Evolutionary conservation across 2,113 vertebrate species (phyloP).

Genomic region (Laterallus jamaicensis): DNA sequence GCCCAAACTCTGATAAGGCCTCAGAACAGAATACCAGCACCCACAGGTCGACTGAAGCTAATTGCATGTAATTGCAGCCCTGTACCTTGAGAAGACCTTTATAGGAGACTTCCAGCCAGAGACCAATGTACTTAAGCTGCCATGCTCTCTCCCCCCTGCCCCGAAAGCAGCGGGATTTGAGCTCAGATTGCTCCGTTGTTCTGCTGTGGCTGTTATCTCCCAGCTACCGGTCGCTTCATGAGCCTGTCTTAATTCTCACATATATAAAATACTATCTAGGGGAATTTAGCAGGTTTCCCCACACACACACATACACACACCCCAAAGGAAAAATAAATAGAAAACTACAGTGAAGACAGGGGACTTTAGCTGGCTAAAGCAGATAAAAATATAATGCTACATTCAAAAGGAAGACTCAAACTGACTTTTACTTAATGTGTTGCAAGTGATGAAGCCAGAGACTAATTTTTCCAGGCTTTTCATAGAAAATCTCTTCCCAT

Average conservation of each 20-base stretch:
- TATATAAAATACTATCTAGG: not conserved
- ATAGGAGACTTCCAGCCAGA: not conserved
- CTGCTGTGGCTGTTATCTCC: not conserved
- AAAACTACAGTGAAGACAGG: not conserved
- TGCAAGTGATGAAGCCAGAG: not conserved
- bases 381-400: not conserved
- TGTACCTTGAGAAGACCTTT: not conserved
- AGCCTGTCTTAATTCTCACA: not conserved
- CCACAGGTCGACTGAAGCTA: not conserved
- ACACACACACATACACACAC: too few species aligned
- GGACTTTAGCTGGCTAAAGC: not conserved
- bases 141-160: rapidly evolving
- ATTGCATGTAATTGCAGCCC: not conserved
- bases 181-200: not conserved
- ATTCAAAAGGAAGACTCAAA: not conserved
- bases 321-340: not conserved
- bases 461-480: not conserved
- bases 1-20: not conserved
- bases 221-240: not conserved
- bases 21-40: not conserved
- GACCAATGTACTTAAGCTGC: not conserved
- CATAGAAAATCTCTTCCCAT: not conserved
- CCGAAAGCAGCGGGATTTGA: not conserved
- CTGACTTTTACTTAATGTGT: not conserved
- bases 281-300: not conserved